Conservation (phyloP, 2,888 invertebrate genomes). For the Pyrgus malvae region DNA sequence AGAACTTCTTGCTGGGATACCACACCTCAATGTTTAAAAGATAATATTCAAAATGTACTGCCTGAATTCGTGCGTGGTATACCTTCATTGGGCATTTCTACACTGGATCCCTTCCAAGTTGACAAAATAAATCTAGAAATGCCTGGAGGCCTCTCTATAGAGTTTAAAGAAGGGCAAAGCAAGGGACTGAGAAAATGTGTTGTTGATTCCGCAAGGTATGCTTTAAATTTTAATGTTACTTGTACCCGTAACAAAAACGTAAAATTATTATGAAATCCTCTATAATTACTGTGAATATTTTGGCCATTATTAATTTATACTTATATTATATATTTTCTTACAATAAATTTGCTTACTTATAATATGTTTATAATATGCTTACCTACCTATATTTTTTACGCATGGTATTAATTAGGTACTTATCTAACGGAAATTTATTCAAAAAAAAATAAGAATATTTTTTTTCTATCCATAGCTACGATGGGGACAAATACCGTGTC, state of each 20-base stretch:
- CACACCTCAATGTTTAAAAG: constrained; percentile 47
- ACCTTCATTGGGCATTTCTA: constrained; percentile 46
- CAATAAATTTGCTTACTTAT: too few relatives aligned
- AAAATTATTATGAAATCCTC: too few relatives aligned
- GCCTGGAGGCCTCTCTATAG: constrained; percentile 47
- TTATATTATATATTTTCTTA: too few relatives aligned
- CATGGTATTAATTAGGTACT: too few relatives aligned
- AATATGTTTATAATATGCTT: too few relatives aligned
- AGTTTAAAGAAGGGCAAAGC: constrained; percentile 46
- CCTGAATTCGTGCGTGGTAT: constrained; percentile 47
- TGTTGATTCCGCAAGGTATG: constrained; percentile 52
- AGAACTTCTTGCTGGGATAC: constrained; percentile 44
- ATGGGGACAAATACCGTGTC: constrained; percentile 43
- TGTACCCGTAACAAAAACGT: too few relatives aligned
- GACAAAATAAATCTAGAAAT: constrained; percentile 46
- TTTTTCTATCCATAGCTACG: constrained; percentile 41
- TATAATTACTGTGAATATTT: too few relatives aligned
- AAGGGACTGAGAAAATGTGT: constrained; percentile 52
- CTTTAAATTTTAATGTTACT: background rate
- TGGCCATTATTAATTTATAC: too few relatives aligned
- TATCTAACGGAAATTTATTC: background rate
- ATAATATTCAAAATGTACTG: constrained; percentile 43
- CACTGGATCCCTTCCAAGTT: constrained; percentile 52
- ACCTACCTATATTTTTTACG: too few relatives aligned
- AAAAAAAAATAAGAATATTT: background rate